Evolutionary conservation across 2,113 vertebrate genomes (phyloP), one percentile per base, ranked within the genome.

Genomic region (Stomatorhinus ivindoensis): DNA sequence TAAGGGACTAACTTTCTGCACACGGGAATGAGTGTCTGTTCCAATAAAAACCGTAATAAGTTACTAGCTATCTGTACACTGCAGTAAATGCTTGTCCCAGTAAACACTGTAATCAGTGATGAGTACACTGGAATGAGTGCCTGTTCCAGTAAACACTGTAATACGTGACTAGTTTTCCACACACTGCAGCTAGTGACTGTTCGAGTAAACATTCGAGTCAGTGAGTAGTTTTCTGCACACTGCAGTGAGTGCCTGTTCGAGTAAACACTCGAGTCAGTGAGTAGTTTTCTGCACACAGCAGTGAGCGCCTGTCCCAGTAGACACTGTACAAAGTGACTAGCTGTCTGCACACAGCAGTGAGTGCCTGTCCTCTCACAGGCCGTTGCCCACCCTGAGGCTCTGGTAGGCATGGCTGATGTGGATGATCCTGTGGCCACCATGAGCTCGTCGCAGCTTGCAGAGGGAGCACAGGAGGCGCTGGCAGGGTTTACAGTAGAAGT

Each of bases 401-500:
- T 98, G 98, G 94, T 98, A 98, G 0, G 97, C 98, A 10, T 96
- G 97, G 90, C 97, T 95, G 89, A 99, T 97, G 0, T 97, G 97
- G 0, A 97, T 96, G 91, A 99, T 96, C 94, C 98, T 98, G 95
- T 99, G 98, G 69, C 97, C 97, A 0, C 96, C 93, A 93, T 99
- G 98, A 35, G 95, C 92, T 46, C 98, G 96, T 1, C 98, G 96
- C 82, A 99, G 96, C 9, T 98, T 97, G 93, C 98, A 99, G 87
- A 99, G 96, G 10, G 98, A 97, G 92, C 98, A 99, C 39, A 98
- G 97, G 90, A 98, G 95, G 15, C 97, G 95, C 91, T 98, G 98
- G 94, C 98, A 99, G 0, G 97, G 96, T 94, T 97, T 96, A 90
- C 98, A 99, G 90, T 98, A 99, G 92, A 99, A 97, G 90, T 97